Conservation (phyloP, 1,140 invertebrate species). For the Tribolium castaneum region DNA sequence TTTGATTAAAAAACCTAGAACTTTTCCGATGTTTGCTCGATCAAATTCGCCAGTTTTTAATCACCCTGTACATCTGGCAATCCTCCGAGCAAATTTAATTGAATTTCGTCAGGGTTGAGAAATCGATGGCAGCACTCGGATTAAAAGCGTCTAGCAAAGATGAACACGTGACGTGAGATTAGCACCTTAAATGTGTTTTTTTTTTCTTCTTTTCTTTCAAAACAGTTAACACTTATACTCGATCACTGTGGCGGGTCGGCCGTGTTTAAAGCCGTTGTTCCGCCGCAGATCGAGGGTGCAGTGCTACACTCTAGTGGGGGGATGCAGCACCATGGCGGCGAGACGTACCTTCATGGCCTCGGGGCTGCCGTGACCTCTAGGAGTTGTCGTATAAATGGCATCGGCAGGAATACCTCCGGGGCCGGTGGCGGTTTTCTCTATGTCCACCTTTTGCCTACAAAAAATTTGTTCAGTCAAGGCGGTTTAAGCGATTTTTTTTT, state of each 20-base stretch:
- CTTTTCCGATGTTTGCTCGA: no score
- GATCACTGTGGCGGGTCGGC: constrained; percentile 59
- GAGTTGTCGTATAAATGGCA: constrained; percentile 69
- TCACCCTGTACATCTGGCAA: neutral
- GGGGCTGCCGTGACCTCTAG: constrained; percentile 62
- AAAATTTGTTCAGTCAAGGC: neutral
- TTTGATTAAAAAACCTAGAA: no score
- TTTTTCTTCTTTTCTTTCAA: constrained; percentile 41
- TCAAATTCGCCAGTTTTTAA: no score
- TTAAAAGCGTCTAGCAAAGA: neutral
- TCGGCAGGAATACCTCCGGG: constrained; percentile 68
- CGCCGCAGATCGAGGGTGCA: constrained; percentile 56
- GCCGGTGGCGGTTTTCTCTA: constrained; percentile 62
- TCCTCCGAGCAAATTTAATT: neutral
- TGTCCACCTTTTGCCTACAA: constrained; percentile 70
- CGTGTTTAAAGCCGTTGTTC: constrained; percentile 45
- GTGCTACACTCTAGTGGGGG: constrained; percentile 82
- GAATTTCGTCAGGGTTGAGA: neutral
- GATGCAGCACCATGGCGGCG: constrained; percentile 81
- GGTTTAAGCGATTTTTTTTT: no score
- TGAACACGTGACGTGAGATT: neutral
- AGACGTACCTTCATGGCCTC: constrained; percentile 83
- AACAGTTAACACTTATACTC: constrained; percentile 61
- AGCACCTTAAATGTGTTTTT: constrained; percentile 12
- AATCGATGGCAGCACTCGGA: neutral